Percentiles rank a stretch among this genome's conserved stretches.
Evolutionary conservation across 2,113 vertebrate species (phyloP).

Genomic region (Melanerpes aurifrons): DNA sequence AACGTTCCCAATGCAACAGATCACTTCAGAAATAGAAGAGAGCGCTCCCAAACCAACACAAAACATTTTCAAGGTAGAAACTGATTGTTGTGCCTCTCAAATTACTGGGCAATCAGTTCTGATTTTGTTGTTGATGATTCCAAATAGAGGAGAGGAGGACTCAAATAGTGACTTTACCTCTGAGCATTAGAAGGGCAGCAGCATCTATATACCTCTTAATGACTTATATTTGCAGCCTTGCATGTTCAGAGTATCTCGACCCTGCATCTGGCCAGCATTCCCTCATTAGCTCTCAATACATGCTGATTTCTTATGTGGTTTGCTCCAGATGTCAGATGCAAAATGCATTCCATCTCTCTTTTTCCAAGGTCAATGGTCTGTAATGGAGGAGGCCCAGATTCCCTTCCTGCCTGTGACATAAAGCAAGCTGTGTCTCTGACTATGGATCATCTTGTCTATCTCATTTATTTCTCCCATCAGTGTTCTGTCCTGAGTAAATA

Average conservation of each 20-base stretch:
- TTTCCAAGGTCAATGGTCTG: not conserved
- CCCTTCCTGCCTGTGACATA: not conserved
- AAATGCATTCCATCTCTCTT: not conserved
- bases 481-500: conserved; percentile 43
- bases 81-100: not conserved
- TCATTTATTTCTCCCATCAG: conserved; percentile 26
- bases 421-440: not conserved
- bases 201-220: not conserved
- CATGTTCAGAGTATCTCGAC: not conserved
- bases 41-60: not conserved
- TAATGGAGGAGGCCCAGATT: not conserved
- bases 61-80: not conserved
- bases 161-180: not conserved
- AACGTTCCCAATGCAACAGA: not conserved
- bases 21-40: not conserved
- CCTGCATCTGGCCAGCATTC: not conserved
- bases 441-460: conserved; percentile 1
- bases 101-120: not conserved
- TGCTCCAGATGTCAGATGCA: not conserved
- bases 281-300: not conserved
- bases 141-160: not conserved
- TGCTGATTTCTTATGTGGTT: not conserved
- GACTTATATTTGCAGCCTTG: not conserved
- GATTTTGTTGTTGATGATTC: not conserved
- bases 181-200: not conserved